Percentiles rank a stretch among this genome's conserved stretches.
phyloP scores from a whole-genome alignment of 2,797 vertebrate genomes.

The Morus bassanus region DNA sequence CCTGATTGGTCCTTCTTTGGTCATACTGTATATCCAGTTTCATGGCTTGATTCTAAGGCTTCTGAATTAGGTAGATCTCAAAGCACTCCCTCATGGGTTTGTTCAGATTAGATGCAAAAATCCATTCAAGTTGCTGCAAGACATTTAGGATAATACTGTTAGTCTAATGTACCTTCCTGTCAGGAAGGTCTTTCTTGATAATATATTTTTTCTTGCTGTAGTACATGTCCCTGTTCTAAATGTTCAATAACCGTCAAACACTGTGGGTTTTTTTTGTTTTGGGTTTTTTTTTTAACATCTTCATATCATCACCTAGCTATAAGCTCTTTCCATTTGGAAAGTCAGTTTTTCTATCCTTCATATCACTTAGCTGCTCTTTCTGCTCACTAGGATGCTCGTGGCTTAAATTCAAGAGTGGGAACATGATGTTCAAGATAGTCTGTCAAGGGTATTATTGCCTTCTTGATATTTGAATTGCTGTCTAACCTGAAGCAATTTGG shows the following conservation, averaged over 20 bases:
- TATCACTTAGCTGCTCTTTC: not conserved
- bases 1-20: not conserved
- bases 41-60: not conserved
- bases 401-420: conserved; percentile 13
- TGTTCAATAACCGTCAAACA: not conserved
- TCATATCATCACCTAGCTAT: not conserved
- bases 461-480: not conserved
- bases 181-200: not conserved
- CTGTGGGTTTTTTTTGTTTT: not conserved
- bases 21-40: not conserved
- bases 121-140: not conserved
- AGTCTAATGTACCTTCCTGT: not conserved
- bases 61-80: not conserved
- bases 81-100: not conserved
- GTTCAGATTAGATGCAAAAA: not conserved
- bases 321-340: conserved; percentile 3
- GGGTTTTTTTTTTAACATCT: not conserved
- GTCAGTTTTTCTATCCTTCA: not conserved
- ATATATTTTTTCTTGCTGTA: not conserved
- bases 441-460: not conserved
- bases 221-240: not conserved
- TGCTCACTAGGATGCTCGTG: not conserved
- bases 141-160: not conserved
- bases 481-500: conserved; percentile 8
- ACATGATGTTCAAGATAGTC: conserved; percentile 8